Evolutionary conservation across 2,888 invertebrate species (phyloP).

Genomic region (Dicroscelio sp.): DNA sequence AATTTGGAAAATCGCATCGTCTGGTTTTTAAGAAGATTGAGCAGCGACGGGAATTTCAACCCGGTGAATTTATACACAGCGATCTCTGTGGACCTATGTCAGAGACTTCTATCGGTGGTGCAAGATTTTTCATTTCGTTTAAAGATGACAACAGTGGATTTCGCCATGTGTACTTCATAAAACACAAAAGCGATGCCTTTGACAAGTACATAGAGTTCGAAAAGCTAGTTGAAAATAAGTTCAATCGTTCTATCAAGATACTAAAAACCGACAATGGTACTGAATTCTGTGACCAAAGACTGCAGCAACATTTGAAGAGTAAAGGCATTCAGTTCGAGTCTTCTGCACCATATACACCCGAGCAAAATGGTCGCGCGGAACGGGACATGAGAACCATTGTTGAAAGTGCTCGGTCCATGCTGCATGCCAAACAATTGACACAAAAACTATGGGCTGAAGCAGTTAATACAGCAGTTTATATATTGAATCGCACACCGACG

Average conservation of each 20-base stretch:
- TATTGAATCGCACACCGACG: constrained; percentile 71
- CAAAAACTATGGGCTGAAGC: constrained; percentile 82
- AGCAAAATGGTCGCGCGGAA: constrained; percentile 53
- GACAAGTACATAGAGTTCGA: constrained; percentile 48
- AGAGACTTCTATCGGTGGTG: constrained; percentile 76
- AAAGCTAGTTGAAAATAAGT: constrained; percentile 25
- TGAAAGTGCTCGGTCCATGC: constrained; percentile 41
- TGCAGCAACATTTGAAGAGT: not conserved
- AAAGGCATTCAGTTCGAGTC: not conserved
- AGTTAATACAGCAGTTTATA: constrained; percentile 79
- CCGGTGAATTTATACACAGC: constrained; percentile 65
- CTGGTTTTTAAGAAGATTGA: not conserved
- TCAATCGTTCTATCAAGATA: constrained; percentile 17
- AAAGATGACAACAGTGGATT: constrained; percentile 78
- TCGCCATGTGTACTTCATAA: constrained; percentile 75
- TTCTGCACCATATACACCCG: constrained; percentile 19
- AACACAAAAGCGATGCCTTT: constrained; percentile 63
- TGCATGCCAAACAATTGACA: constrained; percentile 10
- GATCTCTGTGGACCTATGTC: constrained; percentile 83
- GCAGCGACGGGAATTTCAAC: not conserved
- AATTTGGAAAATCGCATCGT: constrained; percentile 3
- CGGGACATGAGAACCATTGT: constrained; percentile 53
- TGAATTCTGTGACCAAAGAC: constrained; percentile 31
- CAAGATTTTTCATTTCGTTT: constrained; percentile 75
- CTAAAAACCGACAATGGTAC: constrained; percentile 53